Conservation (phyloP, 2,797 vertebrate species). For the Danio jaintianensis region DNA sequence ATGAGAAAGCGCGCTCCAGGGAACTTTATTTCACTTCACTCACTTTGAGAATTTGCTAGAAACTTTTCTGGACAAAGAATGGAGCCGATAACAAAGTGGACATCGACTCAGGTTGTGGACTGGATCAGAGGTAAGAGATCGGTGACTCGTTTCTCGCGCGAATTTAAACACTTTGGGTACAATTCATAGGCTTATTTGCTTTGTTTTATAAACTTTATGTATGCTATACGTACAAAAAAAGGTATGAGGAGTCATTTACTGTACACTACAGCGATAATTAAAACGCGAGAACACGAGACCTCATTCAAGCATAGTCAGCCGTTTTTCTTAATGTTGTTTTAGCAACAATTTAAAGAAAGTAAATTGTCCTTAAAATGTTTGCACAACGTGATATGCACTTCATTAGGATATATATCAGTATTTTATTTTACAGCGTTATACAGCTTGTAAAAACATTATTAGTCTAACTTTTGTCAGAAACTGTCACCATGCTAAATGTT, state of each 20-base stretch:
- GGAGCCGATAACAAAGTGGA: constrained; percentile 77
- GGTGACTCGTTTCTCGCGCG: not conserved
- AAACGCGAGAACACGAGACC: no score
- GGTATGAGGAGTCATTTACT: no score
- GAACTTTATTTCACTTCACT: not conserved
- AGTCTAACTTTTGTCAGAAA: not conserved
- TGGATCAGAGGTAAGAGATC: constrained; percentile 76
- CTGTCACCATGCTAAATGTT: not conserved
- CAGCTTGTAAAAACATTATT: not conserved
- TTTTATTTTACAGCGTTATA: not conserved
- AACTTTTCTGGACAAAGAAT: constrained; percentile 59
- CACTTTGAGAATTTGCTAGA: not conserved
- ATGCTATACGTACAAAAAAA: not conserved
- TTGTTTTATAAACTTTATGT: not conserved
- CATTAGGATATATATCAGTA: not conserved
- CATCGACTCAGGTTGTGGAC: constrained; percentile 71
- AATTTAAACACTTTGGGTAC: not conserved
- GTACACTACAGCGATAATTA: no score
- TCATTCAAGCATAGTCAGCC: no score
- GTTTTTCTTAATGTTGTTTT: not conserved
- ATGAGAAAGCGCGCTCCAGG: not conserved
- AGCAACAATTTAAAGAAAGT: not conserved
- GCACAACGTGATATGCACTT: not conserved
- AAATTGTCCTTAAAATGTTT: not conserved
- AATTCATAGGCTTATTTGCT: not conserved